These are phyloP conservation scores for Drosophila ercepeae DNA, from an alignment of 1,140 invertebrate genomes.

Conservation along the genomic window DNA sequence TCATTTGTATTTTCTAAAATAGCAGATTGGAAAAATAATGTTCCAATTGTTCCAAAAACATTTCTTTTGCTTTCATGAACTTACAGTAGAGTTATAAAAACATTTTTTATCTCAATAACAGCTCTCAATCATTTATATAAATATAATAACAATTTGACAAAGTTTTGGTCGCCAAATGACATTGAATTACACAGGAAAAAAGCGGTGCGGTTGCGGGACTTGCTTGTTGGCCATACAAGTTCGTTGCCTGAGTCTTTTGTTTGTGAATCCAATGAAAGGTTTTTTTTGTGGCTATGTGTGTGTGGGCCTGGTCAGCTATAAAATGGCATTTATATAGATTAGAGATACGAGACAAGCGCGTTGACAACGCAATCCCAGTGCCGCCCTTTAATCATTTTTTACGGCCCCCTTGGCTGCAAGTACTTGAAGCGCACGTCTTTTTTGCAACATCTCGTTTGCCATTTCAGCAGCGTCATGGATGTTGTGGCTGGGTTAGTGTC, in stretches of 20 bases:
- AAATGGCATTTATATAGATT: conserved; percentile 33
- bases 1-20: no score
- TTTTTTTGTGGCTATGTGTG: neutral
- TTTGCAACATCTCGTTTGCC: conserved; percentile 45
- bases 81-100: no score
- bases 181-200: conserved; percentile 20
- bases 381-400: conserved; percentile 60
- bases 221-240: conserved; percentile 44
- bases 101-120: neutral
- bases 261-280: conserved; percentile 9
- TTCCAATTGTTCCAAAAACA: no score
- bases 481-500: conserved; percentile 29
- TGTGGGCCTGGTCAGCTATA: conserved; percentile 18
- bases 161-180: conserved; percentile 1
- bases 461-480: conserved; percentile 54
- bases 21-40: no score
- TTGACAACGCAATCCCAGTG: conserved; percentile 55
- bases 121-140: neutral
- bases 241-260: conserved; percentile 69
- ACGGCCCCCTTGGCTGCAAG: conserved; percentile 5
- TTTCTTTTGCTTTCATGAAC: no score
- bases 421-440: conserved; percentile 21
- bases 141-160: conserved; percentile 11
- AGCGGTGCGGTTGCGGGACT: conserved; percentile 1
- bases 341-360: conserved; percentile 33